Evolutionary conservation across 2,888 invertebrate species (phyloP).

Genomic region (Rutpela maculata): DNA sequence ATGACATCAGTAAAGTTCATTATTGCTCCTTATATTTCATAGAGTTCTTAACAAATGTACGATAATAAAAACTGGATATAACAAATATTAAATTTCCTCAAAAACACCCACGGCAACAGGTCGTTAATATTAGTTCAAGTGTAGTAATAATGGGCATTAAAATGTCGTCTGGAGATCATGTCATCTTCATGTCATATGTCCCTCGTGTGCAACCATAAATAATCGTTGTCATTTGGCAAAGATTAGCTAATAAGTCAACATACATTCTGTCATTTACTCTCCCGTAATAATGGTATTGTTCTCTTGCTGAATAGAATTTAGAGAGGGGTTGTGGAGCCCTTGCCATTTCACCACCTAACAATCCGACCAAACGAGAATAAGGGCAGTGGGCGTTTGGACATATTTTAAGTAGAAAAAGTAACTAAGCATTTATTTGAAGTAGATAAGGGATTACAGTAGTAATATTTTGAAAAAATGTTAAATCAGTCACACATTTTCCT

Average conservation of each 20-base stretch:
- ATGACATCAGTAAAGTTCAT: neutral
- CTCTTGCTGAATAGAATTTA: slow-evolving; percentile 49
- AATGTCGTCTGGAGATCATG: slow-evolving; percentile 60
- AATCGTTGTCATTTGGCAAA: slow-evolving; percentile 71
- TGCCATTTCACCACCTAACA: slow-evolving; percentile 49
- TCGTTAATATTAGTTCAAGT: slow-evolving; percentile 45
- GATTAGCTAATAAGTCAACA: slow-evolving; percentile 74
- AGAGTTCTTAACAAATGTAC: neutral
- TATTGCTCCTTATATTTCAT: slow-evolving; percentile 5
- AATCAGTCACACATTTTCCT: too few species aligned
- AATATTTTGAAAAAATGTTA: too few species aligned
- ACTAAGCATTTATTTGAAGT: neutral
- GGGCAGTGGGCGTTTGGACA: slow-evolving; percentile 16
- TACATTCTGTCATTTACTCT: slow-evolving; percentile 67
- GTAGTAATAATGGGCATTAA: slow-evolving; percentile 54
- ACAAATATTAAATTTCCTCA: slow-evolving; percentile 15
- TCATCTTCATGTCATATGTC: slow-evolving; percentile 48
- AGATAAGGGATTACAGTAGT: too few species aligned
- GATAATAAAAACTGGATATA: neutral
- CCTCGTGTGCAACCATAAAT: slow-evolving; percentile 65
- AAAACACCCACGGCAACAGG: slow-evolving; percentile 45
- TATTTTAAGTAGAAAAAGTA: neutral
- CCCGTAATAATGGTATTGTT: slow-evolving; percentile 67
- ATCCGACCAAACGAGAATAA: slow-evolving; percentile 48
- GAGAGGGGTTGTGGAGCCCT: slow-evolving; percentile 24